A percentile compares a stretch with the other conserved stretches of the same genome.
Conservation (phyloP, 2,797 vertebrate genomes). For the Agapornis canus region DNA sequence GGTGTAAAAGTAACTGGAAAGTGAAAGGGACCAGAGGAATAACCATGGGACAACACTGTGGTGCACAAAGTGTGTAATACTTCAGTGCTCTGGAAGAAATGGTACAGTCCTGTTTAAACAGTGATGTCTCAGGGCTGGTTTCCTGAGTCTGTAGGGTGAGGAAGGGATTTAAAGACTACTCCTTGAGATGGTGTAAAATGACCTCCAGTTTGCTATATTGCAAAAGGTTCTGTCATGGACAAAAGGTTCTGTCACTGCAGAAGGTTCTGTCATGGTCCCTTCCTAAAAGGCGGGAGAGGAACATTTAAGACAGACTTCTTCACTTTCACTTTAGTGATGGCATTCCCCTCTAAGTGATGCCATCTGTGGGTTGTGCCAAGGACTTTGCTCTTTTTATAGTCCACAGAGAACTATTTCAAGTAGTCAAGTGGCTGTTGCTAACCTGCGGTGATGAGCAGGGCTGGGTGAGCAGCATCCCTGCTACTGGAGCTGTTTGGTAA, state of each 20-base stretch:
- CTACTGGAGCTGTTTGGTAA: background rate
- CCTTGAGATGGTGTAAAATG: background rate
- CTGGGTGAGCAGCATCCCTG: background rate
- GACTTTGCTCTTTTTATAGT: background rate
- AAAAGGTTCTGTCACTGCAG: background rate
- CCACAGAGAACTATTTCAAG: background rate
- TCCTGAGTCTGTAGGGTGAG: background rate
- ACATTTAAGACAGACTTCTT: background rate
- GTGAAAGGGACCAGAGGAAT: background rate
- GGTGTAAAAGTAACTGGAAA: constrained; percentile 27
- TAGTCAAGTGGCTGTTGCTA: background rate
- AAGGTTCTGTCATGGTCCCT: background rate
- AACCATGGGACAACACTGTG: background rate
- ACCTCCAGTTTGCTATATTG: background rate
- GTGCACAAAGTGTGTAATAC: background rate
- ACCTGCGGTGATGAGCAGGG: background rate
- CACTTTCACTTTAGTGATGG: background rate
- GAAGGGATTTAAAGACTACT: background rate
- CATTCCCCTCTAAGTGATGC: background rate
- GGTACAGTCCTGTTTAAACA: background rate
- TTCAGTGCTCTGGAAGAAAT: background rate
- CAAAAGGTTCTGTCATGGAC: background rate
- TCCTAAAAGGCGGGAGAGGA: background rate
- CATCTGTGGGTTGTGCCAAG: background rate
- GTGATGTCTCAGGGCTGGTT: background rate